Conservation (phyloP, 2,888 invertebrate genomes). For the Scotopteryx bipunctaria region DNA sequence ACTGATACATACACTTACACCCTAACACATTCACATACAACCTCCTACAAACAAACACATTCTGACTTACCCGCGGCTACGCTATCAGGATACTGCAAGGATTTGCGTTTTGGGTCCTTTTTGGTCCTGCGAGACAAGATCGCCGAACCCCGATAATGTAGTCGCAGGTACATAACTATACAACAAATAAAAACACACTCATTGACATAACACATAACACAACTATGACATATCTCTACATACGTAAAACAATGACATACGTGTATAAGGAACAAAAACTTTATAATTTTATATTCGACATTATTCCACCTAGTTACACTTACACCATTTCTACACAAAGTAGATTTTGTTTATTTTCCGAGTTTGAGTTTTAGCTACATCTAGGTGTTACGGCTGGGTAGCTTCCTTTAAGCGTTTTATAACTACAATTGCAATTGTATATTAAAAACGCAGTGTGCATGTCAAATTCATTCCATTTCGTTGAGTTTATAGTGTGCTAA, state of each 20-base stretch:
- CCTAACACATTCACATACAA: background rate
- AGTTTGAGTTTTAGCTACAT: constrained; percentile 25
- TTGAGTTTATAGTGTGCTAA: constrained; percentile 32
- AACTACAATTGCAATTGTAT: background rate
- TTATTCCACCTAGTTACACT: constrained; percentile 10
- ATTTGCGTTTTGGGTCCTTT: too few species aligned
- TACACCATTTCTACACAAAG: constrained; percentile 5
- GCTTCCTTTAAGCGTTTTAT: constrained; percentile 32
- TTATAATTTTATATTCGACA: too few species aligned
- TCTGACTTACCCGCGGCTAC: too few species aligned
- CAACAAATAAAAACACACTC: too few species aligned
- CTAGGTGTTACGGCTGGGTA: constrained; percentile 22
- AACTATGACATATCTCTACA: too few species aligned
- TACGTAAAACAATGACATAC: too few species aligned
- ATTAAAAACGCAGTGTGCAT: constrained; percentile 42
- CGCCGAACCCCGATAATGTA: too few species aligned
- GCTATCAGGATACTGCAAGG: too few species aligned
- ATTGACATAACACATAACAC: too few species aligned
- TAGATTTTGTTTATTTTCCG: constrained; percentile 16
- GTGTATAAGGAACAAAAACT: too few species aligned
- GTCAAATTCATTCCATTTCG: constrained; percentile 40
- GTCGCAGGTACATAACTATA: too few species aligned
- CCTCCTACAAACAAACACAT: background rate
- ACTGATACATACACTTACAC: background rate
- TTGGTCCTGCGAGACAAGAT: too few species aligned